Evolutionary conservation across 2,888 invertebrate species (phyloP).

Genomic region (Cantharis rufa): DNA sequence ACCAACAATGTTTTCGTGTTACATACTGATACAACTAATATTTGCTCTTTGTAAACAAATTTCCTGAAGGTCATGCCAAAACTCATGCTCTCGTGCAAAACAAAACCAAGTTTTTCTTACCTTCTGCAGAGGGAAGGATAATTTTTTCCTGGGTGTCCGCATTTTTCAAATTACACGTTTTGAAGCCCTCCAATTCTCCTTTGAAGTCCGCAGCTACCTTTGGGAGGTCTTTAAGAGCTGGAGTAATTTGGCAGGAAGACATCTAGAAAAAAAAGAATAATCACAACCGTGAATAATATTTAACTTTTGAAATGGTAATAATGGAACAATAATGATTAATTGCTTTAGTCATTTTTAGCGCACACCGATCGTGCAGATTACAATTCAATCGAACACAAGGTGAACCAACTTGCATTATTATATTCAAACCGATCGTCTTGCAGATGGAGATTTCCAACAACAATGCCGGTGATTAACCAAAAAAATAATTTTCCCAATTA

Average conservation of each 20-base stretch:
- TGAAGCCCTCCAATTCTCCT: conserved; percentile 90
- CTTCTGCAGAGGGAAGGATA: conserved; percentile 90
- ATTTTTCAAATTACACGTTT: conserved; percentile 83
- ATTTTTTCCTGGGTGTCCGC: conserved; percentile 91
- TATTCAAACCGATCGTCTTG: background rate
- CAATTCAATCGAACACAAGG: conserved; percentile 1
- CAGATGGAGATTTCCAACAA: background rate
- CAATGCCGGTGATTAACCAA: background rate
- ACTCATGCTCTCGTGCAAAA: conserved; percentile 4
- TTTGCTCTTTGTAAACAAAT: background rate
- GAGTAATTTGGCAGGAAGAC: conserved; percentile 58
- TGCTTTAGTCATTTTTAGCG: background rate
- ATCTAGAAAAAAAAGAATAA: conserved; percentile 41
- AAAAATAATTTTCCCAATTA: background rate
- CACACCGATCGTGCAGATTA: background rate
- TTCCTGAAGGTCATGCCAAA: background rate
- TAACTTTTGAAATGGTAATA: background rate
- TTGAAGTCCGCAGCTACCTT: conserved; percentile 88
- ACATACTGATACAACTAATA: background rate
- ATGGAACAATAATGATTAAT: background rate
- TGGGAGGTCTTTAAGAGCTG: conserved; percentile 87
- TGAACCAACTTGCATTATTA: conserved; percentile 1
- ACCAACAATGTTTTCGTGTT: background rate
- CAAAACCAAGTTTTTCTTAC: conserved; percentile 55
- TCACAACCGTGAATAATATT: background rate